A percentile compares a stretch with the other conserved stretches of the same genome.
Conservation (phyloP, 2,797 vertebrate genomes). For the Alectoris magna region DNA sequence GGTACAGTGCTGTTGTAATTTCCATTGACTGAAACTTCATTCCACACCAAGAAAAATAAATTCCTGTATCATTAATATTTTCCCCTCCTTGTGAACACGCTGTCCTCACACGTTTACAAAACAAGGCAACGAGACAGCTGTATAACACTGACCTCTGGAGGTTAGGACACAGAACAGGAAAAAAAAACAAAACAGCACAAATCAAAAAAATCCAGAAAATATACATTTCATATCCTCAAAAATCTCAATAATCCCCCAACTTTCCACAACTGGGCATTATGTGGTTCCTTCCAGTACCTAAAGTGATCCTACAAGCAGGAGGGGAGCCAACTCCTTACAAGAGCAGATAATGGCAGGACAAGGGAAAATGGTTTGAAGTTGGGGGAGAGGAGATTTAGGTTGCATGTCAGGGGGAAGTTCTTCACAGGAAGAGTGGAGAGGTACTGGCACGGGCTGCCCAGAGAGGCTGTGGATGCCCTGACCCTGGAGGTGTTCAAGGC, state of each 20-base stretch:
- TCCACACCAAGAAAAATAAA: conserved; percentile 25
- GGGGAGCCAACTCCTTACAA: no score
- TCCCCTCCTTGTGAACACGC: not conserved
- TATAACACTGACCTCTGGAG: conserved; percentile 67
- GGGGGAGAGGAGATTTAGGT: no score
- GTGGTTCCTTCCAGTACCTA: not conserved
- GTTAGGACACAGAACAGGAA: not conserved
- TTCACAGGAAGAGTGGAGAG: no score
- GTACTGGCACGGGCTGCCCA: no score
- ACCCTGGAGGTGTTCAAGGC: no score
- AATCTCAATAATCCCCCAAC: not conserved
- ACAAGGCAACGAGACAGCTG: not conserved
- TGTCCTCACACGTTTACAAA: not conserved
- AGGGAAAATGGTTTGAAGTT: no score
- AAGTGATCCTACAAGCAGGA: no score
- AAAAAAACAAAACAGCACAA: not conserved
- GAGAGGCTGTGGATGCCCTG: no score
- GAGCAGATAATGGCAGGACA: no score
- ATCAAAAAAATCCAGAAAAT: not conserved
- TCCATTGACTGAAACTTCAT: conserved; percentile 53
- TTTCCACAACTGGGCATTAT: not conserved
- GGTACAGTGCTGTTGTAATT: conserved; percentile 16
- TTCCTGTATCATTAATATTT: conserved; percentile 39
- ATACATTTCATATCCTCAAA: not conserved
- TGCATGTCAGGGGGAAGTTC: no score